A percentile compares a stretch with the other conserved stretches of the same genome.
Evolutionary conservation across 2,888 invertebrate species (phyloP).

Genomic region (Odontothrips loti): DNA sequence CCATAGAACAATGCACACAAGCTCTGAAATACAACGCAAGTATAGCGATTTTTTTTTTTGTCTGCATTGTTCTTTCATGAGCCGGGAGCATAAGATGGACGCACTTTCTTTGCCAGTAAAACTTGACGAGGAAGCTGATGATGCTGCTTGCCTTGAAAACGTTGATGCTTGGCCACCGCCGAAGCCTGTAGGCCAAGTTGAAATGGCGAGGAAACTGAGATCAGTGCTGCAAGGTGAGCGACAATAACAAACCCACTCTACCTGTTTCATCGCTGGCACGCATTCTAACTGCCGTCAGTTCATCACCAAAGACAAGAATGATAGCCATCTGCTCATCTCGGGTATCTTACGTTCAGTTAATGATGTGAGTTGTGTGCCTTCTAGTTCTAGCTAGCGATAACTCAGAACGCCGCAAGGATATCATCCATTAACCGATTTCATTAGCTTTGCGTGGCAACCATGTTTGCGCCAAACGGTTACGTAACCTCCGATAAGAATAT

Average conservation of each 20-base stretch:
- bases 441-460: too few relatives aligned
- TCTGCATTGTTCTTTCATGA: neutral
- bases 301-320: too few relatives aligned
- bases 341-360: too few relatives aligned
- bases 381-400: too few relatives aligned
- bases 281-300: too few relatives aligned
- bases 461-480: too few relatives aligned
- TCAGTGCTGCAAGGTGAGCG: neutral
- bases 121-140: neutral
- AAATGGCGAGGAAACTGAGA: neutral
- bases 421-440: too few relatives aligned
- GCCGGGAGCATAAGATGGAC: neutral
- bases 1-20: neutral
- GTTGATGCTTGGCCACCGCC: too few relatives aligned
- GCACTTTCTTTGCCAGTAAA: slow-evolving; percentile 3
- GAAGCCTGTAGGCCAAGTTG: neutral
- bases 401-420: too few relatives aligned
- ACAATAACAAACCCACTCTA: neutral
- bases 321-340: too few relatives aligned
- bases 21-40: slow-evolving; percentile 8
- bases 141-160: slow-evolving; percentile 9
- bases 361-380: too few relatives aligned
- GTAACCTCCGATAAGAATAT: too few relatives aligned
- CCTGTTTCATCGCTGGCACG: neutral
- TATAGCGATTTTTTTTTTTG: neutral